Evolutionary conservation across 2,113 vertebrate genomes (phyloP).

Genomic region (Galbula dea): DNA sequence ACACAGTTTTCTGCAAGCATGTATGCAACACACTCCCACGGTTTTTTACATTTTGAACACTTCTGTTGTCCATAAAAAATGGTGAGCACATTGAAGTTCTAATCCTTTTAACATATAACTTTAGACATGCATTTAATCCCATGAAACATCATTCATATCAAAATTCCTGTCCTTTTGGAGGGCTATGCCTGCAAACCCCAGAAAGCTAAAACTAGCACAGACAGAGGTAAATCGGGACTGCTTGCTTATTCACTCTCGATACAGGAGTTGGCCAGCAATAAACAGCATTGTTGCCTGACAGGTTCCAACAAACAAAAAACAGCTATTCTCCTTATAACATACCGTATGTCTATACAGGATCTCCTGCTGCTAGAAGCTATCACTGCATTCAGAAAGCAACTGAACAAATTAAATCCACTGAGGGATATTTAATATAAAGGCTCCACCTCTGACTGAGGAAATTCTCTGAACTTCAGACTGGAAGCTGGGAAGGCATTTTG

Average conservation of each 20-base stretch:
- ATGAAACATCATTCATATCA: not conserved
- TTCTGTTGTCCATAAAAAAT: not conserved
- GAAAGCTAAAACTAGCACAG: not conserved
- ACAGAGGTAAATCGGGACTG: not conserved
- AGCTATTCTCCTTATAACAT: not conserved
- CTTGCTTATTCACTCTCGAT: not conserved
- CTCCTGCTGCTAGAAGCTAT: not conserved
- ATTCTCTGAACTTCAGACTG: not conserved
- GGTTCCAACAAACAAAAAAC: not conserved
- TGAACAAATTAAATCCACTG: not conserved
- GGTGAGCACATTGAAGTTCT: not conserved
- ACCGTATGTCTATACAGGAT: too few species aligned
- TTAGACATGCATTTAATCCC: not conserved
- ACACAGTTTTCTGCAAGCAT: not conserved
- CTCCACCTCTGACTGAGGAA: not conserved
- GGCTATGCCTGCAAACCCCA: not conserved
- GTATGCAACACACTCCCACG: accelerated
- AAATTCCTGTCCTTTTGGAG: not conserved
- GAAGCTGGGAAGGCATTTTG: not conserved
- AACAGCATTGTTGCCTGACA: not conserved
- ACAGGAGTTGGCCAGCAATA: not conserved
- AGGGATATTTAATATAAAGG: not conserved
- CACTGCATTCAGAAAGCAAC: not conserved
- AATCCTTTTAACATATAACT: not conserved
- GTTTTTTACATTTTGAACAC: not conserved